Evolutionary conservation across 2,113 vertebrate species (phyloP).

Genomic region (Aix galericulata): DNA sequence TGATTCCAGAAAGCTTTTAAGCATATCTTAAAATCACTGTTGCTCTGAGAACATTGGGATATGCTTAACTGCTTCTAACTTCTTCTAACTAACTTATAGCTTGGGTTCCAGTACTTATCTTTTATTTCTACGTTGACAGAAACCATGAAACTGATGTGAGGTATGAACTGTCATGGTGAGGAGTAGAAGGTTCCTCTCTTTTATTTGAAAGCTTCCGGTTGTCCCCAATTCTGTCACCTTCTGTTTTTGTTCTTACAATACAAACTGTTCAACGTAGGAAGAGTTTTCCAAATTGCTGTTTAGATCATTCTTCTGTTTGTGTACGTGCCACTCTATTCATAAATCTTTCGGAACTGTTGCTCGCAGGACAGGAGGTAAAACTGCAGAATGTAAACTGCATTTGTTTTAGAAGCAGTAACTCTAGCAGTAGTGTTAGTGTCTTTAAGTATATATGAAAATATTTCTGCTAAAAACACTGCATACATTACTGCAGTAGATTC

Average conservation of each 20-base stretch:
- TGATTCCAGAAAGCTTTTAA: not conserved
- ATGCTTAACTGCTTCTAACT: not conserved
- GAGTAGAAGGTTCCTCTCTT: not conserved
- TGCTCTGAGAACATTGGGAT: not conserved
- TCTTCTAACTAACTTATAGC: not conserved
- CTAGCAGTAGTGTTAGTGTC: not conserved
- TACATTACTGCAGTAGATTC: constrained; percentile 14
- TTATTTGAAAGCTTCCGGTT: not conserved
- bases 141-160: not conserved
- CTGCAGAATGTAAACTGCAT: not conserved
- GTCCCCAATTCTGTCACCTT: not conserved
- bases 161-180: rapidly evolving
- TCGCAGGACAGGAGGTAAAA: not conserved
- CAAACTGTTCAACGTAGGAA: not conserved
- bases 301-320: not conserved
- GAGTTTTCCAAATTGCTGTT: not conserved
- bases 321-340: not conserved
- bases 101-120: not conserved
- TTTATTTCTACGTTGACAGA: not conserved
- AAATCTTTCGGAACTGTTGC: not conserved
- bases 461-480: not conserved
- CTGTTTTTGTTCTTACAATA: not conserved
- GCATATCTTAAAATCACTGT: not conserved
- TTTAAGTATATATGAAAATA: not conserved
- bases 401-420: not conserved